phyloP scores from a whole-genome alignment of 2,888 invertebrate species.

The Portevinia maculata region DNA sequence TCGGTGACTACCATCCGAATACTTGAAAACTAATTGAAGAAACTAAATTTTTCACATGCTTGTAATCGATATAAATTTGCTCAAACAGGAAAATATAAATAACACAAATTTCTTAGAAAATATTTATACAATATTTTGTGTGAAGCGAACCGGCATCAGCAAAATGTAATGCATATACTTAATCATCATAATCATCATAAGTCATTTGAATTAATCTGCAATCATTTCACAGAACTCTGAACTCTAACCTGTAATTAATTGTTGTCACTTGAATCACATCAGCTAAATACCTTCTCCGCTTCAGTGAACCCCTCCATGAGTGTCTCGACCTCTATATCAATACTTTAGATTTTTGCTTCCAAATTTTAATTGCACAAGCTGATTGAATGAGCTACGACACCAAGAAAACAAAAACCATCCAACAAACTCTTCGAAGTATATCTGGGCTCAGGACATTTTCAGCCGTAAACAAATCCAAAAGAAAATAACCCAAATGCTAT shows the following conservation, averaged over 20 bases:
- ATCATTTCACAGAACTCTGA: not conserved
- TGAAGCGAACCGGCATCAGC: not conserved
- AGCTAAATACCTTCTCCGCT: not conserved
- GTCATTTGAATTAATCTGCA: slow-evolving; percentile 15
- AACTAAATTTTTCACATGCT: no score
- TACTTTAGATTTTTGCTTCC: not conserved
- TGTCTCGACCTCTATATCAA: not conserved
- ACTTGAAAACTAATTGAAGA: no score
- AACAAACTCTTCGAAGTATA: slow-evolving; percentile 20
- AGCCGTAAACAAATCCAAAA: slow-evolving; percentile 32
- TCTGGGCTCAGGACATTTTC: slow-evolving; percentile 12
- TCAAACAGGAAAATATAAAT: no score
- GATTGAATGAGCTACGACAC: slow-evolving; percentile 1
- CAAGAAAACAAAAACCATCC: not conserved
- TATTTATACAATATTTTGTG: no score
- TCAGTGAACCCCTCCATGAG: not conserved
- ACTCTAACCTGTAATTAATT: not conserved
- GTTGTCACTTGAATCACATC: not conserved
- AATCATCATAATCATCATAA: not conserved
- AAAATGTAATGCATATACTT: not conserved
- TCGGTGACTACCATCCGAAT: no score
- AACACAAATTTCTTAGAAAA: no score
- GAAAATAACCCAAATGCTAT: slow-evolving; percentile 18
- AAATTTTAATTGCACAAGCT: no score
- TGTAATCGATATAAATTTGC: no score